Base-by-base conservation (phyloP, 2,113 vertebrate species). In the Lepidothrix coronata region DNA sequence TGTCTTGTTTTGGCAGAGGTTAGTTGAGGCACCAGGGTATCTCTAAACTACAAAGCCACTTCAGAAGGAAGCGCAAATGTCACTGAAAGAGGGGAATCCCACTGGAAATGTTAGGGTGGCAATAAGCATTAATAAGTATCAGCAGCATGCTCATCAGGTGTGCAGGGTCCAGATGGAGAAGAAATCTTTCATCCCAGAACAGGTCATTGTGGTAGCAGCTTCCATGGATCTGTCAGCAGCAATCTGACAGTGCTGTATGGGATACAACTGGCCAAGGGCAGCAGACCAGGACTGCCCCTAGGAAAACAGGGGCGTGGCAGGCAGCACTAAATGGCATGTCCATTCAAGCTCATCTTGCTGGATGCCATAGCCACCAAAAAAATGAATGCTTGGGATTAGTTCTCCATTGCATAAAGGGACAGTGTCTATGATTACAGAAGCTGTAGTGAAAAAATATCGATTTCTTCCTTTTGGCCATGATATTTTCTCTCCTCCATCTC, bases 191-290 rank as follows among this genome's bases (percentile, higher is more conserved):
- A 74, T 80, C 15, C 63, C 68, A 67, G 43, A 83, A 24, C 13
- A 54, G 12, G 22, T 8, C 41, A 43, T 41, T 5, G 1, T 8
- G 52, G 59, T 83, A 89, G 61, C 43, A 70, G 24, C 30, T 73
- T 88, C 88, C 0, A 0, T 24, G 22, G 28, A 11, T 62, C 48
- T 84, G 14, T 28, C 35, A n/a, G 59, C 78, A 88, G 51, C 65
- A 86, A 4, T 39, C 39, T 39, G 39, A 5, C 20, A 43, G 27
- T 0, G 0, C n/a, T 44, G 5, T 41, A 28, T 37, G 1, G 1
- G 49, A 41, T 57, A 46, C 24, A 65, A 25, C 8, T 1, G 5
- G 52, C 33, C 68, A 74, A 63, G 35, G 76, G 63, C 71, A 86
- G 51, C 46, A 72, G 48, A 25, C 11, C 39, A 95, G 51, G 68